These are phyloP conservation scores for Drosophila koepferae DNA, from an alignment of 2,888 invertebrate species.

Conservation along the genomic window DNA sequence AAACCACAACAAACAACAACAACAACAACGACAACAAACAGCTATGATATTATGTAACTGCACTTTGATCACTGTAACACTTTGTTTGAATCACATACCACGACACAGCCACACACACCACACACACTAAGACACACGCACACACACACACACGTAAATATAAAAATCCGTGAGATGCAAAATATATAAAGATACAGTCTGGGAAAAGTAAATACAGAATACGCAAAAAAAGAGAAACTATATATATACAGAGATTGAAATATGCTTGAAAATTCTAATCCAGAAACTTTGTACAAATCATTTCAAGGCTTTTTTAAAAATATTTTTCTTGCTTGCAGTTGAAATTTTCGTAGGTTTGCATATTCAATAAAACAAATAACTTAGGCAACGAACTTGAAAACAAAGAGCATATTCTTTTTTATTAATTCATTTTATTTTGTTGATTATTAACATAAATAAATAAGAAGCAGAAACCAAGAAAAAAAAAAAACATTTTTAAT, in stretches of 20 bases:
- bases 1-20: constrained; percentile 32
- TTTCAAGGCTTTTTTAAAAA: not conserved
- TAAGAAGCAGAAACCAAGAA: constrained; percentile 11
- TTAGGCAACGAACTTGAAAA: constrained; percentile 69
- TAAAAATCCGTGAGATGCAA: constrained; percentile 32
- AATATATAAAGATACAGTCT: not conserved
- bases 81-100: constrained; percentile 68
- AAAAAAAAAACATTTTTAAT: not conserved
- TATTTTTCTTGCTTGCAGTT: not conserved
- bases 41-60: constrained; percentile 63
- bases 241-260: constrained; percentile 2
- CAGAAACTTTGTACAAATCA: not conserved
- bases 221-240: not conserved
- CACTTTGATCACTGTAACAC: constrained; percentile 76
- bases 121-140: constrained; percentile 18
- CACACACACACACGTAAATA: constrained; percentile 11
- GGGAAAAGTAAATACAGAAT: not conserved
- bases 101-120: constrained; percentile 34
- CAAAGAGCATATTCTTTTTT: not conserved
- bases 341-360: not conserved
- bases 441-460: constrained; percentile 6
- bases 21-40: constrained; percentile 56
- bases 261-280: not conserved
- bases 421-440: constrained; percentile 30
- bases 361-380: constrained; percentile 64